Percentiles rank a stretch among this genome's conserved stretches.
Conservation (phyloP, 2,888 invertebrate species). For the Sceliomorpha sp. region DNA sequence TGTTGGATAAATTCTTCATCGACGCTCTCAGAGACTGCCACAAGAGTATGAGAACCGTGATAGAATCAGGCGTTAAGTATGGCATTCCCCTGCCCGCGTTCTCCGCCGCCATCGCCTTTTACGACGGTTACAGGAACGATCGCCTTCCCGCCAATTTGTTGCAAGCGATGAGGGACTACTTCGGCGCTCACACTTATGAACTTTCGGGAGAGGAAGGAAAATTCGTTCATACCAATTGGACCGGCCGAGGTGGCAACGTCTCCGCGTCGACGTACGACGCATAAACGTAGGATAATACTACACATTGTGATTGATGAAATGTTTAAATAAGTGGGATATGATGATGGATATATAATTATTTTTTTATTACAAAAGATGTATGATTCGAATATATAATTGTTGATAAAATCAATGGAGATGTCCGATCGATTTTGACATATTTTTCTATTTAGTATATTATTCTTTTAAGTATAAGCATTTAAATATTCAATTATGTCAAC, state of each 20-base stretch:
- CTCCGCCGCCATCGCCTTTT: conserved; percentile 96
- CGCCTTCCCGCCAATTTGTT: conserved; percentile 96
- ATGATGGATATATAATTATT: too few species aligned
- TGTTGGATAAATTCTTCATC: conserved; percentile 96
- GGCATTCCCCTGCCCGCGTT: conserved; percentile 98
- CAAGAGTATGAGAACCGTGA: conserved; percentile 91
- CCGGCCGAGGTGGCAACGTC: conserved; percentile 97
- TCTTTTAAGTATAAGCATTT: too few species aligned
- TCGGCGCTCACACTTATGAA: conserved; percentile 99
- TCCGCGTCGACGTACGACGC: conserved; percentile 95
- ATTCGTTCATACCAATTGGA: conserved; percentile 99
- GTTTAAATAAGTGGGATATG: too few species aligned
- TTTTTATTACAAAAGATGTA: too few species aligned
- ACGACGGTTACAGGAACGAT: conserved; percentile 95
- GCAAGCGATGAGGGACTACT: conserved; percentile 98
- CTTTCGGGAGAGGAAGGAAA: conserved; percentile 90
- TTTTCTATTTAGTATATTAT: too few species aligned
- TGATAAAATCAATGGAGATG: too few species aligned
- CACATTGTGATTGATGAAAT: too few species aligned
- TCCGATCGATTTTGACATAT: too few species aligned
- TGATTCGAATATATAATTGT: too few species aligned
- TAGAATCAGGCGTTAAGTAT: conserved; percentile 85
- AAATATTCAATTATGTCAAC: too few species aligned
- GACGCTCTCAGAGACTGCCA: conserved; percentile 91
- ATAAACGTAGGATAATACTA: too few species aligned